Base-by-base conservation (phyloP, 2,113 vertebrate genomes). In the Carassius carassius region DNA sequence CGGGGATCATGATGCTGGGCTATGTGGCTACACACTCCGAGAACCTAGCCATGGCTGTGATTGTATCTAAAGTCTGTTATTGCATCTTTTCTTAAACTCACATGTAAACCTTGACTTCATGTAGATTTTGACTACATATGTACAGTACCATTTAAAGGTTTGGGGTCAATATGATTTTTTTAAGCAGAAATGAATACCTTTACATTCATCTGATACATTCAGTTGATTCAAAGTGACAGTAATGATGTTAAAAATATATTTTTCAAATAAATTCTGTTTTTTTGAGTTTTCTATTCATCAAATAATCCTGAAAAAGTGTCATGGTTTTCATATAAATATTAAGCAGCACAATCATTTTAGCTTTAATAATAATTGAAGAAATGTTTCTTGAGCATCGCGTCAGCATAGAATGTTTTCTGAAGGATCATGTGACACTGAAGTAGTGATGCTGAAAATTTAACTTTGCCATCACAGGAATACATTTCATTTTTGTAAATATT, bases 1-100 rank as follows among this genome's bases (percentile, higher is more conserved):
- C 97, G 4, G 97, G 96, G 79, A 97, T 98, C 93, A 96, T 98
- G 96, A 96, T 96, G 96, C 94, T 98, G 14, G 97, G 97, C 60
- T 97, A 97, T 0, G 92, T 98, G 81, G 97, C 96, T 0, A 95
- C 96, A 89, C 98, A 98, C 91, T 96, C 94, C 0, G 96, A 98
- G 92, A 96, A 93, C 90, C 95, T 99, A 56, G 97, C 98, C 84
- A 98, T 97, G 97, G 96, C 95, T 5, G 95, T 97, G 90, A 96
- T 99, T 88, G 92, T 96, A 62, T 97, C 96, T 90, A 98, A 98
- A 96, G 97, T 99, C 86, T 73, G 94, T 47, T 35, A 44, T 41
- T 25, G 41, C 41, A 76, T 72, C 25, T 29, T 25, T 4, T 25
- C 14, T 2, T 58, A 9, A 41, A 23, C 29, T 77, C 17, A 35